Conservation (phyloP, 2,113 vertebrate species). For the Petrocephalus microphthalmus region DNA sequence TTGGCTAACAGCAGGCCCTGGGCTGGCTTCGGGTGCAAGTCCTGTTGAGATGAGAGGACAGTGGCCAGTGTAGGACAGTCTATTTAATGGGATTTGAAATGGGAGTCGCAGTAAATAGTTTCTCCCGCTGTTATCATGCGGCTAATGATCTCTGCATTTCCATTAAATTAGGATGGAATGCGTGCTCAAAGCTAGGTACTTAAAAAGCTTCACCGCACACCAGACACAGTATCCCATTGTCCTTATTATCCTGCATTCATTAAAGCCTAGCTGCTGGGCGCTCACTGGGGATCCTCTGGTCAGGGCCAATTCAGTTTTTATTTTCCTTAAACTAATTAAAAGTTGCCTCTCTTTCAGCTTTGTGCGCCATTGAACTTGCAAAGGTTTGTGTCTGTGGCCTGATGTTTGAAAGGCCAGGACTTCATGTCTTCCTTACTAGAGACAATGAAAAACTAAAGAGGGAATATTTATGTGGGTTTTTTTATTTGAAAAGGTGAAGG, state of each 20-base stretch:
- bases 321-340: constrained; percentile 21
- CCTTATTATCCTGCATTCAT: constrained; percentile 17
- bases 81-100: constrained; percentile 34
- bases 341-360: constrained; percentile 7
- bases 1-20: neutral
- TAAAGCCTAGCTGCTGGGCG: constrained; percentile 17
- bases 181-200: constrained; percentile 32
- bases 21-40: neutral
- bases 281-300: neutral
- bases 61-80: constrained; percentile 15
- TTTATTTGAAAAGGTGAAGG: neutral
- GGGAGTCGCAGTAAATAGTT: constrained; percentile 33
- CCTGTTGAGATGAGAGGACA: neutral
- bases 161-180: constrained; percentile 36
- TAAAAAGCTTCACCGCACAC: constrained; percentile 25
- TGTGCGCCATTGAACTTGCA: neutral
- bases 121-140: constrained; percentile 30
- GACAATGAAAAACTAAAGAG: neutral
- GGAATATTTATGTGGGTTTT: neutral
- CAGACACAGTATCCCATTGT: constrained; percentile 9
- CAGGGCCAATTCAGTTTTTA: neutral
- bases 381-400: neutral
- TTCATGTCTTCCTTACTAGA: neutral
- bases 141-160: constrained; percentile 39
- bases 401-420: neutral